Evolutionary conservation across 2,888 invertebrate species (phyloP), one percentile per base, ranked within the genome.

Genomic region (Helleia helle): DNA sequence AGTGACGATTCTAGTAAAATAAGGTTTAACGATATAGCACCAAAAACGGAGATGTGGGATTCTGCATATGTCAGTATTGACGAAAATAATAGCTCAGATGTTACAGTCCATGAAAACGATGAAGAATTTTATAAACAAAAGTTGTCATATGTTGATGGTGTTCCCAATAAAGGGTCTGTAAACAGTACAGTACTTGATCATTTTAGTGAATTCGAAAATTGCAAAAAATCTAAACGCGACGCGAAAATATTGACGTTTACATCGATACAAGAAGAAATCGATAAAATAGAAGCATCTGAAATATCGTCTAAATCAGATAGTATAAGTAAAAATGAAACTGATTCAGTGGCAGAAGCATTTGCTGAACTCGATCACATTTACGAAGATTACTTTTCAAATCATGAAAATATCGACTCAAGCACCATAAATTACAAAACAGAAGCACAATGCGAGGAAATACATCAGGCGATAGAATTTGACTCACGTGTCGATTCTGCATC

Each of bases 41-140:
- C 74, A 17, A 70, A 66, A 53, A 81, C 71, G 66, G 85, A 86
- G 47, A 69, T 70, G 46, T 83, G 85, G 79, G 86, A 86, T 60
- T 86, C 86, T 5, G 86, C 86, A 7, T 86, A 86, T 51, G 80
- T 86, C 50, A 86, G 86, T 65, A 85, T 86, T 47, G 86, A 86
- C 50, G 86, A 86, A 43, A 74, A 61, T 48, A 80, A 71, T 51
- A 69, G 71, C 54, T 73, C 79, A 4, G 73, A 84, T 26, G 85
- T 84, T 52, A 75, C 50, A 45, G 71, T 71, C 50, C 80, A 72
- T 51, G 50, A 50, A 31, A 24, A 30, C 12, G 46, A 31, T 11
- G 47, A 49, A 8, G 17, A 29, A 13, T 25, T 41, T 24, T 56
- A 53, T 57, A 77, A 73, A 59, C 64, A 62, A 40, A 68, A 63